Evolutionary conservation across 2,113 vertebrate genomes (phyloP).

Genomic region (Centropus unirufus): DNA sequence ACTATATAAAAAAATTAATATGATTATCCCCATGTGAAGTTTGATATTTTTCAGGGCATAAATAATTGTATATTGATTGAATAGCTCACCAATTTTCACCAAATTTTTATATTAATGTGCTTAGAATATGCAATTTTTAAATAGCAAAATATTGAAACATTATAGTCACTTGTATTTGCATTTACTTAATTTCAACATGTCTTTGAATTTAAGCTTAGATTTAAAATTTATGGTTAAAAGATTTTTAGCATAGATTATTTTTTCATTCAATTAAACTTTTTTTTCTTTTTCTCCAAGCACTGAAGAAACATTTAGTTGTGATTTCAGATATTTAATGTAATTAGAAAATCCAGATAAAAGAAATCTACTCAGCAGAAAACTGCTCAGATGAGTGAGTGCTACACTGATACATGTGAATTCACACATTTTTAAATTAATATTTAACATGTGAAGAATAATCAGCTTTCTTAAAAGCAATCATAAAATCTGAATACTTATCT

Average conservation of each 20-base stretch:
- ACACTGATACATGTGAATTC: not conserved
- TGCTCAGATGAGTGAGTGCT: not conserved
- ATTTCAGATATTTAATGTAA: not conserved
- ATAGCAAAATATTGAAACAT: not conserved
- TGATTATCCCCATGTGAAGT: not conserved
- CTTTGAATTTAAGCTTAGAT: not conserved
- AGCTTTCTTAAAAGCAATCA: not conserved
- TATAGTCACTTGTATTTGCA: not conserved
- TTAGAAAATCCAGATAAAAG: not conserved
- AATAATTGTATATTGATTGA: not conserved
- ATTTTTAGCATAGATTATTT: not conserved
- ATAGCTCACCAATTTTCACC: not conserved
- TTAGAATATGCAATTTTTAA: not conserved
- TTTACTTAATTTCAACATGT: not conserved
- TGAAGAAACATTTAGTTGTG: fast-evolving
- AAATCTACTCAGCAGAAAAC: not conserved
- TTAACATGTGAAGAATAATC: not conserved
- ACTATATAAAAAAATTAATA: not conserved
- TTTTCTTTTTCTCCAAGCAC: not conserved
- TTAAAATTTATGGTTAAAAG: not conserved
- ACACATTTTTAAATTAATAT: not conserved
- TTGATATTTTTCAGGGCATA: not conserved
- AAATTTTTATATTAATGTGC: not conserved
- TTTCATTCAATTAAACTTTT: not conserved
- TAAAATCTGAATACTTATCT: not conserved